Conservation (phyloP, 2,797 vertebrate species). For the Cynopterus sphinx region DNA sequence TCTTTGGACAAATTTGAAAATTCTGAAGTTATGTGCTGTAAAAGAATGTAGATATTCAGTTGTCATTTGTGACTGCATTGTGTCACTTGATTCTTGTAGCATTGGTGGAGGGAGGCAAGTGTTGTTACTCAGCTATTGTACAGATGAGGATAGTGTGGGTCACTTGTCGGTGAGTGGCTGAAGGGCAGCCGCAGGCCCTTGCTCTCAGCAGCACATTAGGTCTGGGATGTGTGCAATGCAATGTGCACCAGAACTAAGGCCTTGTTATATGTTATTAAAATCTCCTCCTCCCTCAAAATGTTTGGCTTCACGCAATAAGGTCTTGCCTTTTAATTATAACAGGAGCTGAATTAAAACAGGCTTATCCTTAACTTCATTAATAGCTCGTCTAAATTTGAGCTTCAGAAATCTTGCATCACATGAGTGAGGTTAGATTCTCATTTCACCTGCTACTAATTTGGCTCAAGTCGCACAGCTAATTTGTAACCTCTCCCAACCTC, state of each 20-base stretch:
- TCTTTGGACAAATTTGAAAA: not conserved
- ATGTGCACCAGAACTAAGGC: not conserved
- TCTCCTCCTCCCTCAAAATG: not conserved
- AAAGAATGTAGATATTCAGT: not conserved
- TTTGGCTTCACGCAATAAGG: not conserved
- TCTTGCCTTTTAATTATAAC: not conserved
- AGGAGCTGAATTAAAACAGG: not conserved
- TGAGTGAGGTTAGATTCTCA: not conserved
- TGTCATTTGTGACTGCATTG: not conserved
- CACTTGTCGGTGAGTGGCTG: rapidly evolving
- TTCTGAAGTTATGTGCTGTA: not conserved
- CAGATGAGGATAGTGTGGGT: not conserved
- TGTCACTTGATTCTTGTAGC: not conserved
- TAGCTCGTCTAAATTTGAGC: not conserved
- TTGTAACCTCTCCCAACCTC: not conserved
- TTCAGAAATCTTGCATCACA: not conserved
- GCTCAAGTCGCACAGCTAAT: not conserved
- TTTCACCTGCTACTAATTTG: not conserved
- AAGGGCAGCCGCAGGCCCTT: not conserved
- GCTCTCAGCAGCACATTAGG: not conserved
- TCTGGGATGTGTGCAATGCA: not conserved
- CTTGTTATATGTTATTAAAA: not conserved
- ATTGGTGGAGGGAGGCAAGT: not conserved
- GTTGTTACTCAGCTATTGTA: not conserved
- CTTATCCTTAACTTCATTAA: not conserved